phyloP scores from a whole-genome alignment of 2,888 invertebrate genomes.

The Lampropteryx suffumata region DNA sequence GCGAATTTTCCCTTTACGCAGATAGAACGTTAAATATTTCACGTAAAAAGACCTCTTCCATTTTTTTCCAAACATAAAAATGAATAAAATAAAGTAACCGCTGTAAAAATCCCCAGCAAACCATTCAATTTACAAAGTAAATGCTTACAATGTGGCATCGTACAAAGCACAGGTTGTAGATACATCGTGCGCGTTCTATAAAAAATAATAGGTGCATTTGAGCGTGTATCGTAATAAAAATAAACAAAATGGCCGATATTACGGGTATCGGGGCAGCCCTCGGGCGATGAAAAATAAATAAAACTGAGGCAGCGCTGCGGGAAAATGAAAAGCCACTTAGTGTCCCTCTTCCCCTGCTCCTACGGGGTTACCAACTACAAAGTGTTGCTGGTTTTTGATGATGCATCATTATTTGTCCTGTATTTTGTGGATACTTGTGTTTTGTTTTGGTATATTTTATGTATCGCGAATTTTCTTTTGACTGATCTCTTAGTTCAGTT shows the following conservation, averaged over 20 bases:
- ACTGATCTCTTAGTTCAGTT: too few relatives aligned
- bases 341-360: constrained; percentile 63
- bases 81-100: constrained; percentile 26
- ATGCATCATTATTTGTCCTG: constrained; percentile 12
- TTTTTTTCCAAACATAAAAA: constrained; percentile 17
- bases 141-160: constrained; percentile 29
- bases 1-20: background rate
- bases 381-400: constrained; percentile 10
- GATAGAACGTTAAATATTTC: constrained; percentile 15
- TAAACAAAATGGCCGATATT: constrained; percentile 72
- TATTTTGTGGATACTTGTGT: too few relatives aligned
- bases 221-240: constrained; percentile 70
- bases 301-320: constrained; percentile 58
- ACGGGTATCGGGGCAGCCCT: constrained; percentile 56
- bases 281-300: constrained; percentile 80
- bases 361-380: constrained; percentile 47
- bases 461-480: too few relatives aligned
- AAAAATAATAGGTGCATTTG: constrained; percentile 70
- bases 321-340: constrained; percentile 74
- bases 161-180: constrained; percentile 34
- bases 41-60: background rate
- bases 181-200: constrained; percentile 58
- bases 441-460: background rate
- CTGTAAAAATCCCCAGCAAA: constrained; percentile 27
- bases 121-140: constrained; percentile 39